Percentiles rank a stretch among this genome's conserved stretches.
phyloP scores from a whole-genome alignment of 2,888 invertebrate genomes.

The Trilocha varians region DNA sequence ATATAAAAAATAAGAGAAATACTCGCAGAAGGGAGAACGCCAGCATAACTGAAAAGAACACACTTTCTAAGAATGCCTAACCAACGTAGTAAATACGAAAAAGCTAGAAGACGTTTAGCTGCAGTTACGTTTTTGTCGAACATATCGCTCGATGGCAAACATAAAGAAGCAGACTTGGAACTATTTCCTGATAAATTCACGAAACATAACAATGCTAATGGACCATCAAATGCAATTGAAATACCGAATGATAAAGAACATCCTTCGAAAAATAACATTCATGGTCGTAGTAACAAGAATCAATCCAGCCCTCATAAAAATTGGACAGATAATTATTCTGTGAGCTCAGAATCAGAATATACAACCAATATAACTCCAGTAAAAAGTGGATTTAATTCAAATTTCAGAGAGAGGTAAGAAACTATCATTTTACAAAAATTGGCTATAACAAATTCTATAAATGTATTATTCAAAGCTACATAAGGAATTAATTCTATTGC shows the following conservation, averaged over 20 bases:
- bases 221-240: constrained; percentile 26
- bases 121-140: constrained; percentile 95
- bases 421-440: too few relatives aligned
- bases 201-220: constrained; percentile 37
- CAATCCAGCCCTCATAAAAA: constrained; percentile 50
- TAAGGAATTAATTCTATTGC: too few relatives aligned
- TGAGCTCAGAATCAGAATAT: constrained; percentile 84
- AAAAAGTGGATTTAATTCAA: constrained; percentile 55
- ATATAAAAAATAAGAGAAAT: too few relatives aligned
- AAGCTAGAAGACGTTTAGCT: constrained; percentile 89
- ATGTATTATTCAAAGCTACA: too few relatives aligned
- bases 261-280: constrained; percentile 30
- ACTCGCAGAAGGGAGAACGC: too few relatives aligned
- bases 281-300: constrained; percentile 42
- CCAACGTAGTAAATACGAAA: constrained; percentile 67
- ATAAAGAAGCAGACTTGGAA: constrained; percentile 76
- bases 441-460: too few relatives aligned
- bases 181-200: constrained; percentile 33
- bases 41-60: too few relatives aligned
- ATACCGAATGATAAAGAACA: constrained; percentile 37
- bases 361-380: constrained; percentile 77
- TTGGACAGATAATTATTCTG: constrained; percentile 69
- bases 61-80: constrained; percentile 21
- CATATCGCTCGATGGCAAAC: constrained; percentile 94
- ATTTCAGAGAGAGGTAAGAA: constrained; percentile 76